Base-by-base conservation (phyloP, 2,797 vertebrate species). In the Rhyacichthys aspro region DNA sequence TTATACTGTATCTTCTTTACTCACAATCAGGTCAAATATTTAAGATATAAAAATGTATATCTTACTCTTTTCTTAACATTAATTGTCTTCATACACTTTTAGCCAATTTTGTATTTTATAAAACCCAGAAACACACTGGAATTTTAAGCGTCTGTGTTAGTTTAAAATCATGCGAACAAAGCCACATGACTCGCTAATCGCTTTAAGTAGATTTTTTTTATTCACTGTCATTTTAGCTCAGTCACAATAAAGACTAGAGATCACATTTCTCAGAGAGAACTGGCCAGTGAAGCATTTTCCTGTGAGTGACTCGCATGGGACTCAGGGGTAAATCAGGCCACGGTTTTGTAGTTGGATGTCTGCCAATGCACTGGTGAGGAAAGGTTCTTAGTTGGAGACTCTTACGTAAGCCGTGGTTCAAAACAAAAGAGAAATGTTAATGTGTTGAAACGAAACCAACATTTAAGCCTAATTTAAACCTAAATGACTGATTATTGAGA, bases 121-220 rank as follows among this genome's bases (percentile, higher is more conserved):
- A 32, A 67, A 48, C 28, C 14, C 49, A 10, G 32, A 67, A 57
- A 59, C 39, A 41, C 41, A 39, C 33, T 55, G 39, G 52, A 61
- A 49, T 53, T 59, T 45, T 12, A 49, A 43, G 28, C 38, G 11
- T 43, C 10, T 41, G 9, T 54, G 56, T 34, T 60, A 9, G 38
- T 65, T 55, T 72, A 41, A 42, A 37, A 72, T 80, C 65, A 69
- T 45, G 73, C 68, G 72, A 61, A 66, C 55, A 33, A 18, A 66
- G 41, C 14, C 81, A 62, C 72, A 67, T 83, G 76, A 86, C 79
- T 47, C 46, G 36, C 42, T 86, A 81, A 90, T 86, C 67, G 8
- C 74, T 68, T 12, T 23, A 75, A 73, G 55, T 67, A 76, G 58
- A 59, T 34, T 54, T 78, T 66, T 38, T 54, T 36, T 10, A 11